Percentiles rank a stretch among this genome's conserved stretches.
These are phyloP conservation scores for Stegana nigrithorax DNA, from an alignment of 2,888 invertebrate genomes.

Conservation along the genomic window DNA sequence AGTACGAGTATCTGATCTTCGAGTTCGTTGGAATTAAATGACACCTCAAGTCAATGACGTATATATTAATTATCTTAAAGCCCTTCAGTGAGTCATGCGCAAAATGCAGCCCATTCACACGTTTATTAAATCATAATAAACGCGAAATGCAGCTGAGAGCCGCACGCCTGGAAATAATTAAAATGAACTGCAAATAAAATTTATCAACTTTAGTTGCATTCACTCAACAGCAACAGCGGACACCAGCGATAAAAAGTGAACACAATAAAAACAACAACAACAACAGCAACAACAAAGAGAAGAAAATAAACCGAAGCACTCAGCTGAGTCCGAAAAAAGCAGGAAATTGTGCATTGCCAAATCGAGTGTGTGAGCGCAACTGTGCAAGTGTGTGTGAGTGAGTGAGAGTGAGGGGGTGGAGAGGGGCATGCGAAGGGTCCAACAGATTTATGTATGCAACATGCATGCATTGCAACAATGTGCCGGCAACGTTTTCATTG, in stretches of 20 bases:
- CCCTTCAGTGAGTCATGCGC: neutral
- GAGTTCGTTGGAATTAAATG: too few species aligned
- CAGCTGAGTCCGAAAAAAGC: too few species aligned
- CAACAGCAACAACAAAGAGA: neutral
- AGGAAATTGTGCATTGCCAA: constrained; percentile 19
- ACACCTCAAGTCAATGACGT: too few species aligned
- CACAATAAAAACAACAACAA: neutral
- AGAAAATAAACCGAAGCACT: too few species aligned
- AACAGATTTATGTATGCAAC: constrained; percentile 60
- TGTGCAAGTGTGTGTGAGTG: neutral
- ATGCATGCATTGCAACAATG: constrained; percentile 32
- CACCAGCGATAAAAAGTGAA: neutral
- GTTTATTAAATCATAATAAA: constrained; percentile 9
- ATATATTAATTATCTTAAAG: too few species aligned
- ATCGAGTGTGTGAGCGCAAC: neutral
- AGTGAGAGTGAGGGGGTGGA: neutral
- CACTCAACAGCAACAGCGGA: neutral
- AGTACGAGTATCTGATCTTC: too few species aligned
- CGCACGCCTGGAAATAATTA: neutral
- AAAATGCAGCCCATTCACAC: constrained; percentile 1
- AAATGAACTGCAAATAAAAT: constrained; percentile 14
- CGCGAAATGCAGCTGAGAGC: neutral
- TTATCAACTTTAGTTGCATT: constrained; percentile 3
- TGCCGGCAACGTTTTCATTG: constrained; percentile 19
- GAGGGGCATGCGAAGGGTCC: neutral